phyloP scores from a whole-genome alignment of 2,888 invertebrate genomes.

The Leptura quadrifasciata region DNA sequence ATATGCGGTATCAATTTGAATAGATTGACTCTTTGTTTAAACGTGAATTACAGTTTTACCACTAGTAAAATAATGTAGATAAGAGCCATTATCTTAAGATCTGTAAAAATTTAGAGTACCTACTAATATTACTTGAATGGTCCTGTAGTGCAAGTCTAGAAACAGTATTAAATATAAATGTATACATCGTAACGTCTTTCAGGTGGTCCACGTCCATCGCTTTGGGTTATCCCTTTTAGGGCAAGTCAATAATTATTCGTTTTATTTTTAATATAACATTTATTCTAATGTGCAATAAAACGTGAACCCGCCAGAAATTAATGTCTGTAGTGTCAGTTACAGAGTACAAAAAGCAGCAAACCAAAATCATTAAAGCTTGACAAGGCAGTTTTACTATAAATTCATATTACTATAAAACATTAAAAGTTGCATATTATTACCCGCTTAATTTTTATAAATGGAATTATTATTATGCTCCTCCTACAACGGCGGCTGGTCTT shows the following conservation, averaged over 20 bases:
- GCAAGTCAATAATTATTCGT: background rate
- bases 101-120: too few species aligned
- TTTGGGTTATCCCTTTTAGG: constrained; percentile 14
- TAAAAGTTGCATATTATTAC: constrained; percentile 38
- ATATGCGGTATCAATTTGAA: too few species aligned
- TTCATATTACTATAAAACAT: constrained; percentile 38
- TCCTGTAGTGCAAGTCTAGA: background rate
- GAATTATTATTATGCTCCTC: constrained; percentile 53
- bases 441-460: constrained; percentile 36
- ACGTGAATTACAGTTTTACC: too few species aligned
- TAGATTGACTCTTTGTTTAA: too few species aligned
- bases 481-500: constrained; percentile 52
- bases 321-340: constrained; percentile 33
- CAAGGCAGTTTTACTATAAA: constrained; percentile 31
- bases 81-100: too few species aligned
- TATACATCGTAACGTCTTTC: background rate
- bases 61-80: too few species aligned
- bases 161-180: background rate
- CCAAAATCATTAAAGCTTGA: constrained; percentile 27
- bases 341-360: constrained; percentile 23
- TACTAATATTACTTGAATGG: too few species aligned
- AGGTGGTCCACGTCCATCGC: constrained; percentile 21
- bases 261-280: constrained; percentile 6
- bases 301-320: constrained; percentile 18
- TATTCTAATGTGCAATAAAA: constrained; percentile 26